phyloP scores from a whole-genome alignment of 2,797 vertebrate species.

The Melanotaenia nigrans region DNA sequence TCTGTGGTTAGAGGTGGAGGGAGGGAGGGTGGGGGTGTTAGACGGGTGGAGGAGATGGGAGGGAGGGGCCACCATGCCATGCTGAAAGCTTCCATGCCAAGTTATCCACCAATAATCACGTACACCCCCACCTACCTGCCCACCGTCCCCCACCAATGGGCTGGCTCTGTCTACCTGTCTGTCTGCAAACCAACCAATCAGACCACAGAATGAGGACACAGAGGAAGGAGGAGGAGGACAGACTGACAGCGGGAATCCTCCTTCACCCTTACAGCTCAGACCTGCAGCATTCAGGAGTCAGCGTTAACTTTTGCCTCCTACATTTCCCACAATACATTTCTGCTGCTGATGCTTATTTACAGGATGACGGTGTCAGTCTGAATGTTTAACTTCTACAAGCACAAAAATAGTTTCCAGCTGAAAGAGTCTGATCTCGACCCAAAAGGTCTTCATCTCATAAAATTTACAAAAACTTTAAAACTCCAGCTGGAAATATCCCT shows the following conservation, averaged over 20 bases:
- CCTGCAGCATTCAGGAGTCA: slow-evolving; percentile 28
- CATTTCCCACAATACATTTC: slow-evolving; percentile 40
- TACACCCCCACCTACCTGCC: slow-evolving; percentile 83
- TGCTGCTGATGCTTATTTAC: not conserved
- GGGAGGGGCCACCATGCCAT: slow-evolving; percentile 77
- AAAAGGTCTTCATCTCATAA: no score
- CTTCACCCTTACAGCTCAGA: slow-evolving; percentile 22
- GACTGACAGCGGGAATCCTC: slow-evolving; percentile 23
- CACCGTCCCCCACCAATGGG: slow-evolving; percentile 81
- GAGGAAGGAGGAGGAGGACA: slow-evolving; percentile 33
- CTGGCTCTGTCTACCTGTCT: slow-evolving; percentile 83
- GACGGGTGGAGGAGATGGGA: slow-evolving; percentile 32
- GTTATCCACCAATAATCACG: slow-evolving; percentile 60
- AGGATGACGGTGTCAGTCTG: no score
- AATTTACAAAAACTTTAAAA: no score
- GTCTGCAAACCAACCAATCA: slow-evolving; percentile 85
- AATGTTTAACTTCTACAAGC: no score
- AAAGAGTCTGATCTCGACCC: no score
- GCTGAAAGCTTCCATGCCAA: slow-evolving; percentile 81
- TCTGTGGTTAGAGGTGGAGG: slow-evolving; percentile 43
- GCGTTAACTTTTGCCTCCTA: not conserved
- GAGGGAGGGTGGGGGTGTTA: slow-evolving; percentile 29
- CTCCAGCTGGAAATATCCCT: no score
- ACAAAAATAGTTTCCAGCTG: no score
- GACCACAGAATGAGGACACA: slow-evolving; percentile 77